Evolutionary conservation across 2,113 vertebrate genomes (phyloP).

Genomic region (Blennius ocellaris): DNA sequence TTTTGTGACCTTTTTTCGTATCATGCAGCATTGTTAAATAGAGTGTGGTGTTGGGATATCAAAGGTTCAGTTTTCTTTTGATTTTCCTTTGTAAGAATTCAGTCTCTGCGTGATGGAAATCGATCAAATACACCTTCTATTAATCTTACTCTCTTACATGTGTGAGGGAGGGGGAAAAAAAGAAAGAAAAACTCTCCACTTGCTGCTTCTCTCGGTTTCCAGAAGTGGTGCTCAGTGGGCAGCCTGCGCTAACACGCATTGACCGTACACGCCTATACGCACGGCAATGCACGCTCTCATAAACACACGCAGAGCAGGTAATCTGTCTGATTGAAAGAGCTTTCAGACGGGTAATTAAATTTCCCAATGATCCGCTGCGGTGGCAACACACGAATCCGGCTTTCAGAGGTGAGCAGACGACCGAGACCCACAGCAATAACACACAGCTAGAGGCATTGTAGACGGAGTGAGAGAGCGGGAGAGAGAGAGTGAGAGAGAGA

Average conservation of each 20-base stretch:
- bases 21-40: conserved; percentile 54
- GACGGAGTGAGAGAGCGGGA: too few relatives aligned
- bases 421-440: conserved; percentile 69
- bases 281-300: conserved; percentile 29
- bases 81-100: conserved; percentile 61
- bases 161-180: conserved; percentile 32
- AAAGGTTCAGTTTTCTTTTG: conserved; percentile 65
- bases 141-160: conserved; percentile 59
- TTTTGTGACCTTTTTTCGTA: conserved; percentile 33
- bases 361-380: conserved; percentile 80
- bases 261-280: conserved; percentile 36
- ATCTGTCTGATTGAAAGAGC: conserved; percentile 83
- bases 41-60: conserved; percentile 54
- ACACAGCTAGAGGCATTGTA: conserved; percentile 46
- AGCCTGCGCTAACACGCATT: conserved; percentile 53
- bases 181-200: conserved; percentile 13
- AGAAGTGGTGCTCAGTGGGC: conserved; percentile 51
- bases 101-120: conserved; percentile 63
- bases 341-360: conserved; percentile 84
- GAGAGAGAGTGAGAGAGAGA: conserved; percentile 19
- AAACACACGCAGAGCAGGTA: conserved; percentile 64
- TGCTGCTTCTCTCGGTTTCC: conserved; percentile 37
- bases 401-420: conserved; percentile 72
- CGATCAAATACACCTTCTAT: conserved; percentile 65
- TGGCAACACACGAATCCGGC: conserved; percentile 69